Conservation (phyloP, 2,113 vertebrate species). For the Aplodontia rufa region DNA sequence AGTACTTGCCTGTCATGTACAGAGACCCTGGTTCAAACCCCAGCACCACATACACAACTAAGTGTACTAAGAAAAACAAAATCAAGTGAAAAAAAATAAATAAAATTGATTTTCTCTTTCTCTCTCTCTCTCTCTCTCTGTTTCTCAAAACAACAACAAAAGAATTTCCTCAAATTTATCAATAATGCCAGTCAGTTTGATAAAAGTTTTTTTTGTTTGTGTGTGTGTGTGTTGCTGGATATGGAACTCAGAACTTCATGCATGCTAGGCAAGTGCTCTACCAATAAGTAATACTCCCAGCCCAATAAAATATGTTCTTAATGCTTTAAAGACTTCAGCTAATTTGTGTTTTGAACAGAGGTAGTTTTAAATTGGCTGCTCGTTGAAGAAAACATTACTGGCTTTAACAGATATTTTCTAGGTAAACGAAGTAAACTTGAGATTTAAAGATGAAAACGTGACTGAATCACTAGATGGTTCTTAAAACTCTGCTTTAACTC, state of each 20-base stretch:
- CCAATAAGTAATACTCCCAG: background rate
- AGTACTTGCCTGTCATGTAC: too few relatives aligned
- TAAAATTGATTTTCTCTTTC: too few relatives aligned
- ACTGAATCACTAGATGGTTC: background rate
- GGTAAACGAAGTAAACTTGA: background rate
- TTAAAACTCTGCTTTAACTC: background rate
- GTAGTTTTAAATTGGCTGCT: background rate
- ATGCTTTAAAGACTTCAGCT: background rate
- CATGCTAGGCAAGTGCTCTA: background rate
- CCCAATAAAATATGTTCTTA: background rate
- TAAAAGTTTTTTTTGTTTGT: background rate
- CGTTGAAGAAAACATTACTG: background rate
- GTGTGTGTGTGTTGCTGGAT: too few relatives aligned
- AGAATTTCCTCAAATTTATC: background rate
- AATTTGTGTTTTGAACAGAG: slow-evolving; percentile 10
- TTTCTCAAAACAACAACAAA: too few relatives aligned
- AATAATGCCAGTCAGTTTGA: background rate
- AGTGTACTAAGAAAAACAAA: too few relatives aligned
- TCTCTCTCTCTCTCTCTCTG: too few relatives aligned
- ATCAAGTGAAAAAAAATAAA: too few relatives aligned
- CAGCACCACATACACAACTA: too few relatives aligned
- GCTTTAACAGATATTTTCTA: background rate
- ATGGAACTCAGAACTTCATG: too few relatives aligned
- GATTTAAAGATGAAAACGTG: background rate
- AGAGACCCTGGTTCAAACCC: too few relatives aligned